Evolutionary conservation across 2,797 vertebrate genomes (phyloP).

Genomic region (Xerus rutilus): DNA sequence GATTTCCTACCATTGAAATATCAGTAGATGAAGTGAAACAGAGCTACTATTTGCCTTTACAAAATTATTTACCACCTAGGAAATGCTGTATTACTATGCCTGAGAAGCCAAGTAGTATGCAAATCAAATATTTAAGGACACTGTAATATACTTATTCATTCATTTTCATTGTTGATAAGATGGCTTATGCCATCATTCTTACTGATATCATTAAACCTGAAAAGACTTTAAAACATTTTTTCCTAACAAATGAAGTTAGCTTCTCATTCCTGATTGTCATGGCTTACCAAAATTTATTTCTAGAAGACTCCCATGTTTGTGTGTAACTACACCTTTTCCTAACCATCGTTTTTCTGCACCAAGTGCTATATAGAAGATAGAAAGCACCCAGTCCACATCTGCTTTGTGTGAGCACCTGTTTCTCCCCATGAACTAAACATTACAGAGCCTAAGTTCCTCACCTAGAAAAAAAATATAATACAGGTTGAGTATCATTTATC

Average conservation of each 20-base stretch:
- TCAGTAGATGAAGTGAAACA: constrained; percentile 69
- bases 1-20: constrained; percentile 80
- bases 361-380: background rate
- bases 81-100: background rate
- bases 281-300: background rate
- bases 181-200: background rate
- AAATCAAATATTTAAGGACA: background rate
- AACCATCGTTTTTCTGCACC: background rate
- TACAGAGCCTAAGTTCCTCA: background rate
- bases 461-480: background rate
- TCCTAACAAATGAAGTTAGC: background rate
- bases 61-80: constrained; percentile 56
- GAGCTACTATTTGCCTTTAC: background rate
- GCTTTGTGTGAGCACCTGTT: background rate
- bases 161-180: background rate
- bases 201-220: background rate
- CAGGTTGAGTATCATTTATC: background rate
- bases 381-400: background rate
- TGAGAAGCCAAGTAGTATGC: background rate
- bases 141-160: background rate
- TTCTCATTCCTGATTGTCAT: background rate
- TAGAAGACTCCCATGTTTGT: background rate
- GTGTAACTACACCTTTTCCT: background rate
- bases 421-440: background rate
- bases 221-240: background rate